Evolutionary conservation across 1,140 invertebrate genomes (phyloP).

Genomic region (Calliopsis andreniformis): DNA sequence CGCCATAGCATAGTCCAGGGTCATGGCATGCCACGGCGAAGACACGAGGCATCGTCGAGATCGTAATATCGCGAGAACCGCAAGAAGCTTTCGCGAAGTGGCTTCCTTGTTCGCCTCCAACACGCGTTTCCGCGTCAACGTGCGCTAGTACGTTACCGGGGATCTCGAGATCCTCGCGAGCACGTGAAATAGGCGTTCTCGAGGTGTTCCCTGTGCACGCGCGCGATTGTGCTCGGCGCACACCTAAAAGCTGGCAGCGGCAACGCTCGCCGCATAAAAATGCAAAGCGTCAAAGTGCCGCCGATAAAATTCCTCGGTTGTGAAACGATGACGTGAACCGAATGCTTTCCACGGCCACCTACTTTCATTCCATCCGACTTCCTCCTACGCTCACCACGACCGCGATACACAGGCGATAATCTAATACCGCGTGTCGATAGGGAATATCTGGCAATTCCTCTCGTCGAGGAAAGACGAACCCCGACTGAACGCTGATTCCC

Average conservation of each 20-base stretch:
- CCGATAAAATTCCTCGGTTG: constrained; percentile 79
- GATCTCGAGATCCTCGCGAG: constrained; percentile 22
- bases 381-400: background rate
- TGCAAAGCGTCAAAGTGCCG: constrained; percentile 74
- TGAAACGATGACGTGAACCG: constrained; percentile 79
- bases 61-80: constrained; percentile 64
- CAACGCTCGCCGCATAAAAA: constrained; percentile 75
- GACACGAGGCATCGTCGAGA: constrained; percentile 35
- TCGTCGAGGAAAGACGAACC: background rate
- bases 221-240: background rate
- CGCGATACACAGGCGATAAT: constrained; percentile 73
- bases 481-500: constrained; percentile 11
- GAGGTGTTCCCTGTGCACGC: constrained; percentile 26
- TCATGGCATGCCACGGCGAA: constrained; percentile 38
- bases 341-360: constrained; percentile 69
- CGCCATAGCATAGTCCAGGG: background rate
- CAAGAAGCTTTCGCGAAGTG: constrained; percentile 67
- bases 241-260: constrained; percentile 59
- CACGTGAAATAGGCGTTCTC: constrained; percentile 60
- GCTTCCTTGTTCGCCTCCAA: constrained; percentile 14
- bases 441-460: constrained; percentile 3
- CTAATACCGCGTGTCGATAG: constrained; percentile 70
- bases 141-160: background rate
- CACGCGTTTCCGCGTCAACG: constrained; percentile 2
- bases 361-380: constrained; percentile 25